These are phyloP conservation scores for Escarpia spicata DNA, from an alignment of 2,888 invertebrate genomes.

Conservation along the genomic window DNA sequence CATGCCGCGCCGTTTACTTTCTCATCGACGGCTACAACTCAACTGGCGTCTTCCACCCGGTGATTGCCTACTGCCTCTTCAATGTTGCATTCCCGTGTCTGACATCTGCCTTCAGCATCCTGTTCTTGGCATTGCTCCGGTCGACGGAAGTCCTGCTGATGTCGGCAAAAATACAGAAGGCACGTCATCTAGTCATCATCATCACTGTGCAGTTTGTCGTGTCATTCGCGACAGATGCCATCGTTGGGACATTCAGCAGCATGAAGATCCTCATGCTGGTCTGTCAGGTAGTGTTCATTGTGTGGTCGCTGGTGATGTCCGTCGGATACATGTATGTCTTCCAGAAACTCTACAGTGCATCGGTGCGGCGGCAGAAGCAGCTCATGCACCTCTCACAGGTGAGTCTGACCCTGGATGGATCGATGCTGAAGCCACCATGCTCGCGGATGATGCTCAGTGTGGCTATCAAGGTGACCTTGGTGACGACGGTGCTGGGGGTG, in stretches of 20 bases:
- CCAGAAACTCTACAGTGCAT: slow-evolving; percentile 55
- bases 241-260: slow-evolving; percentile 54
- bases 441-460: slow-evolving; percentile 75
- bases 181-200: slow-evolving; percentile 80
- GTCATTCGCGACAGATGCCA: slow-evolving; percentile 83
- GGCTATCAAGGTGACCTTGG: slow-evolving; percentile 88
- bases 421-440: slow-evolving; percentile 44
- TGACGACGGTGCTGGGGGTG: slow-evolving; percentile 85
- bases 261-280: slow-evolving; percentile 65
- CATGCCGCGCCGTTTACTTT: slow-evolving; percentile 80
- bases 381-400: slow-evolving; percentile 42
- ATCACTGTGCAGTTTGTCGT: slow-evolving; percentile 82
- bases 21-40: slow-evolving; percentile 93
- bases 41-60: slow-evolving; percentile 80
- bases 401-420: slow-evolving; percentile 39
- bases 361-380: slow-evolving; percentile 58
- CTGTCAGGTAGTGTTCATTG: slow-evolving; percentile 82
- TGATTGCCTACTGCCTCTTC: slow-evolving; percentile 80
- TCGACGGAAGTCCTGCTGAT: slow-evolving; percentile 72
- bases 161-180: slow-evolving; percentile 74
- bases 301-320: slow-evolving; percentile 85
- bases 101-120: slow-evolving; percentile 87
- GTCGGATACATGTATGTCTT: slow-evolving; percentile 76
- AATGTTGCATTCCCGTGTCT: slow-evolving; percentile 87
- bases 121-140: slow-evolving; percentile 84